Evolutionary conservation across 2,888 invertebrate species (phyloP).

Genomic region (Ernsta delagoae): DNA sequence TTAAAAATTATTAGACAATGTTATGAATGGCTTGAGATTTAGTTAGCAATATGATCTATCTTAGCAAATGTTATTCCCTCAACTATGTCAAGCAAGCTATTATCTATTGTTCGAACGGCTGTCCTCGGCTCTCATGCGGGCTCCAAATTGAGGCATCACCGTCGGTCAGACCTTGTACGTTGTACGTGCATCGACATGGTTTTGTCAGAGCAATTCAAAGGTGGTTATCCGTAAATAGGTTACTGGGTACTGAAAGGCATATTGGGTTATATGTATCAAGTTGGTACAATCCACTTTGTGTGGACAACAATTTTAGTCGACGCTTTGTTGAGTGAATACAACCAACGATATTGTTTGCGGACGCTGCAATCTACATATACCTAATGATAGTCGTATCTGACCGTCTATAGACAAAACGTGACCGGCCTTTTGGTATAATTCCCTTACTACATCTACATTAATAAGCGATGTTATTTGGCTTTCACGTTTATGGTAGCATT

Average conservation of each 20-base stretch:
- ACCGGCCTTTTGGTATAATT: constrained; percentile 13
- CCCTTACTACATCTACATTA: constrained; percentile 24
- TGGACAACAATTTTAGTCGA: constrained; percentile 54
- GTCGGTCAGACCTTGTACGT: constrained; percentile 63
- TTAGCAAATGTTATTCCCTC: neutral
- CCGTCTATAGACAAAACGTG: constrained; percentile 25
- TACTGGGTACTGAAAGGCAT: constrained; percentile 65
- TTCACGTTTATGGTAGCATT: constrained; percentile 26
- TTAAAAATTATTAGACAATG: too few relatives aligned
- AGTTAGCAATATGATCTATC: neutral
- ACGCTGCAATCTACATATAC: constrained; percentile 28
- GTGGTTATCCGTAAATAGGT: constrained; percentile 69
- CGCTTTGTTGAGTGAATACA: constrained; percentile 44
- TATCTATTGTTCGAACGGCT: constrained; percentile 8
- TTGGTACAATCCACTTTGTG: constrained; percentile 55
- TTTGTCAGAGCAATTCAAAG: constrained; percentile 74
- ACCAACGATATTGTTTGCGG: constrained; percentile 17
- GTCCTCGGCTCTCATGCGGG: constrained; percentile 71
- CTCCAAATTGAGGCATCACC: constrained; percentile 68
- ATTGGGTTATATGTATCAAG: constrained; percentile 56
- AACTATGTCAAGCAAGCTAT: neutral
- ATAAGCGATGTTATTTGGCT: constrained; percentile 31
- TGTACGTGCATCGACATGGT: constrained; percentile 76
- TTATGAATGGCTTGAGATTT: too few relatives aligned
- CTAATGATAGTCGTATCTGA: constrained; percentile 24